Base-by-base conservation (phyloP, 2,797 vertebrate genomes). In the Aeoliscus strigatus region DNA sequence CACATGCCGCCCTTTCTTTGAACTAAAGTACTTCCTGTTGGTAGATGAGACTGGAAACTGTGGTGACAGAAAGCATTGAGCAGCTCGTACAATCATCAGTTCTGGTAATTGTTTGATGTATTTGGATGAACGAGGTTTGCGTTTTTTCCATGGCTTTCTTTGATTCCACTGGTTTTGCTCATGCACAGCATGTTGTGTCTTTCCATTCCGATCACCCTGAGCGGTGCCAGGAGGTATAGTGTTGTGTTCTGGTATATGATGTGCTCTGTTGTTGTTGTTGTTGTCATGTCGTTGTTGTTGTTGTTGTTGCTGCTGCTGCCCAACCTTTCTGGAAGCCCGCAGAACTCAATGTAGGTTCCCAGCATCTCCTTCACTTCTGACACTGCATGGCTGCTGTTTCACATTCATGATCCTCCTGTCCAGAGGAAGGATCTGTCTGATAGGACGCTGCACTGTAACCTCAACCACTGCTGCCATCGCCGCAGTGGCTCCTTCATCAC, bases 261-360 rank as follows among this genome's bases (percentile, higher is more conserved):
- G n/a, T 82, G 77, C 77, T 85, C 77, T 89, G 82, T 87, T 84
- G 81, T 82, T 83, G 39, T 65, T 69, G 52, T 51, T 75, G 60
- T 80, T 76, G 59, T 60, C 55, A 37, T 75, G 42, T 70, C 81
- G 40, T 51, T 72, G 64, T 84, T 75, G 65, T 70, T 69, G 49
- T 43, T 77, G 59, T 76, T 73, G 59, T 75, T 87, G 75, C 77
- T 87, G 85, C 82, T 77, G 77, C 79, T 70, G 73, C 83, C 72
- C 79, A 77, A 79, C 77, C 54, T 81, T 83, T 75, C 76, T 75
- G 87, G 88, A 90, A 90, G 87, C 84, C 85, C 29, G 75, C 84
- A 80, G 89, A 90, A 76, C 73, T 79, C 81, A 86, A 87, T 60
- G 88, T 90, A 89, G 84, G 89, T n/a, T 90, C 69, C 77, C 66